Conservation (phyloP, 2,113 vertebrate species). For the Dipodomys merriami region DNA sequence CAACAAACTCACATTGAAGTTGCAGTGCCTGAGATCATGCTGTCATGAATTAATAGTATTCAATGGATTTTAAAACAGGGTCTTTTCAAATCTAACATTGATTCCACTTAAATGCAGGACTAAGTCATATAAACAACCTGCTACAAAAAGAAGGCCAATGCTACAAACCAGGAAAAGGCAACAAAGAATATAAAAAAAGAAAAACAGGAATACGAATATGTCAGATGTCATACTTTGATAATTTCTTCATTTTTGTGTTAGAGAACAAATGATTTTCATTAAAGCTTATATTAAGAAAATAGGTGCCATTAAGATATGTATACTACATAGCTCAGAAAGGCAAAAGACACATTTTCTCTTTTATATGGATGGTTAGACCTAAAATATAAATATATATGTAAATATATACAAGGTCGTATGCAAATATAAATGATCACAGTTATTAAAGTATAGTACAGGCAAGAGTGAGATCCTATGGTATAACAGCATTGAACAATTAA, state of each 20-base stretch:
- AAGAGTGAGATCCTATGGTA: too few species aligned
- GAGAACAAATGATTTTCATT: constrained; percentile 14
- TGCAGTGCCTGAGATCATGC: neutral
- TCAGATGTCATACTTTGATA: neutral
- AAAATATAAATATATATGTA: too few species aligned
- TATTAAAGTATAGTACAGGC: too few species aligned
- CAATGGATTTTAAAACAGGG: neutral
- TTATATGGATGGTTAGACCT: too few species aligned
- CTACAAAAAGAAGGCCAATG: neutral
- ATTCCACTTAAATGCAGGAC: neutral
- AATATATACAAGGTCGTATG: too few species aligned
- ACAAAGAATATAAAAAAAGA: neutral
- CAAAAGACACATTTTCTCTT: too few species aligned
- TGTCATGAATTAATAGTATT: neutral
- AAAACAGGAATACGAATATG: neutral
- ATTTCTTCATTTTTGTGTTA: constrained; percentile 22
- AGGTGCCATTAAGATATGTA: neutral
- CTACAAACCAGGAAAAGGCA: neutral
- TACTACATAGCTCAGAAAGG: too few species aligned
- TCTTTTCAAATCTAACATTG: neutral
- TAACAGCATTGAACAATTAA: too few species aligned
- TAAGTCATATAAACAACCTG: neutral
- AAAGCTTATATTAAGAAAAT: neutral
- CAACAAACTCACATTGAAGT: neutral
- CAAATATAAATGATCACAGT: too few species aligned